Conservation (phyloP, 2,113 vertebrate species). For the Nematolebias whitei region DNA sequence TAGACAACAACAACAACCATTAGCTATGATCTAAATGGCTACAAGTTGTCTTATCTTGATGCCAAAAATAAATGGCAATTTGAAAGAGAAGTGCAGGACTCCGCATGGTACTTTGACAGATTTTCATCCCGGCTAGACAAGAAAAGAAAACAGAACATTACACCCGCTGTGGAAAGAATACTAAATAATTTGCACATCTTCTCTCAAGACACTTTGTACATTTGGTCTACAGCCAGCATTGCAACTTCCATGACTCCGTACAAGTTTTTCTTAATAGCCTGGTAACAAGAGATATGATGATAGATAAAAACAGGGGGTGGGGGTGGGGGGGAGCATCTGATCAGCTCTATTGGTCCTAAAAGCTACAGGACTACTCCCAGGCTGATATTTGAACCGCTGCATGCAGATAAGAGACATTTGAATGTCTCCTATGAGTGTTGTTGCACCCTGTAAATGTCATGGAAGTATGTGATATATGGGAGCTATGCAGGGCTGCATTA, state of each 20-base stretch:
- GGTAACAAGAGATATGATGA: constrained; percentile 43
- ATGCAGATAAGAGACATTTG: constrained; percentile 74
- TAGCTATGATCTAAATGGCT: constrained; percentile 13
- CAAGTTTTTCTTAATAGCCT: constrained; percentile 28
- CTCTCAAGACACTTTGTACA: not conserved
- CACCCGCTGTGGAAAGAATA: not conserved
- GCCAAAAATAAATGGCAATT: not conserved
- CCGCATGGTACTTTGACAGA: constrained; percentile 1
- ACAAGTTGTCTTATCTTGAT: constrained; percentile 3
- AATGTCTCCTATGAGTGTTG: constrained; percentile 80
- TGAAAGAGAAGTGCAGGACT: not conserved
- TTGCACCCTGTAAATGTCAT: constrained; percentile 80
- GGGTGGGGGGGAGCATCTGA: constrained; percentile 34
- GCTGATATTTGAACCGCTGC: constrained; percentile 71
- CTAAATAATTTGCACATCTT: constrained; percentile 2
- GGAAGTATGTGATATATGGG: constrained; percentile 72
- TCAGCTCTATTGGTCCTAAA: constrained; percentile 77
- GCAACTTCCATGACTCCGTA: not conserved
- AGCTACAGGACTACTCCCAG: constrained; percentile 74
- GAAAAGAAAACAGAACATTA: not conserved
- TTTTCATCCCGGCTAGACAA: not conserved
- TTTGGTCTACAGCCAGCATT: not conserved
- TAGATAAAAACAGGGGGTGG: constrained; percentile 39
- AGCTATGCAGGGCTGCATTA: constrained; percentile 64
- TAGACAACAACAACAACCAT: constrained; percentile 18